Evolutionary conservation across 2,888 invertebrate genomes (phyloP).

Genomic region (Nebria salina): DNA sequence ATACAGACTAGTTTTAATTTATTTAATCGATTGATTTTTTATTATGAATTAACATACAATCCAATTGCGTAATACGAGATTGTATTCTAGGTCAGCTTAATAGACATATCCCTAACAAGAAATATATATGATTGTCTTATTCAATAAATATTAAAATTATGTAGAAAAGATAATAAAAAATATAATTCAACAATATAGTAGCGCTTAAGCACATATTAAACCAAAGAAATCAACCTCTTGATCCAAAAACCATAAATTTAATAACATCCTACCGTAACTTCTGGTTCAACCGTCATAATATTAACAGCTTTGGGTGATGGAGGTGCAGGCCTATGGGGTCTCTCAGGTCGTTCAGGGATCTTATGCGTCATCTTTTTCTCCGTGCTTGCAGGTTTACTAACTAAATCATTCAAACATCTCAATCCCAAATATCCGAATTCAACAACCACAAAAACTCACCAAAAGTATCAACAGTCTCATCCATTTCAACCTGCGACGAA

Average conservation of each 20-base stretch:
- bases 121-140: too few relatives aligned
- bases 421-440: slow-evolving; percentile 3
- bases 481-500: slow-evolving; percentile 80
- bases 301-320: slow-evolving; percentile 54
- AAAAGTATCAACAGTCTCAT: slow-evolving; percentile 85
- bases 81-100: too few relatives aligned
- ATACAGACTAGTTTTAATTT: too few relatives aligned
- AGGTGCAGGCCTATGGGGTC: slow-evolving; percentile 43
- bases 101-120: too few relatives aligned
- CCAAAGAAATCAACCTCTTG: not conserved
- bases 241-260: not conserved
- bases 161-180: too few relatives aligned
- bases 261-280: not conserved
- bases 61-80: too few relatives aligned
- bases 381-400: slow-evolving; percentile 61
- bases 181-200: too few relatives aligned
- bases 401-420: slow-evolving; percentile 53
- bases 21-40: too few relatives aligned
- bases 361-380: slow-evolving; percentile 52
- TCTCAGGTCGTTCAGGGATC: slow-evolving; percentile 58
- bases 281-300: slow-evolving; percentile 53
- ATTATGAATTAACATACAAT: too few relatives aligned
- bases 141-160: too few relatives aligned
- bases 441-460: slow-evolving; percentile 63
- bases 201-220: too few relatives aligned